Base-by-base conservation (phyloP, 1,140 invertebrate genomes). In the Microplitis mediator region DNA sequence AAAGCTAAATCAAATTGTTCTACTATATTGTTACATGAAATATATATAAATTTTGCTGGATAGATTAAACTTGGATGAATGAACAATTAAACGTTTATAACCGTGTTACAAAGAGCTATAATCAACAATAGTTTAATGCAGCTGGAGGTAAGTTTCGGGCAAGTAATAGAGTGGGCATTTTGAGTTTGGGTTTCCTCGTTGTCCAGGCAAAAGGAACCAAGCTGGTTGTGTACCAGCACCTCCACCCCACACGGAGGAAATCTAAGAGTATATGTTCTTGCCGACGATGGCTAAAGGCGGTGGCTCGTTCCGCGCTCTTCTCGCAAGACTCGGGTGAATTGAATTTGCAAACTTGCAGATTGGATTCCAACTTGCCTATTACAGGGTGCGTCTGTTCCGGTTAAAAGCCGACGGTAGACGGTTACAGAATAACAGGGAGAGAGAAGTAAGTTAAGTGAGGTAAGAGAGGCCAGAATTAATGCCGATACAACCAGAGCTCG, bases 311-410 rank as follows among this genome's bases (percentile, higher is more conserved):
- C 34, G 71, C 67, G 67, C 68, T 63, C 67, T 54, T 45, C 65
- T 62, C 61, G 74, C 74, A 80, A 80, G 78, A 80, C 77, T 74
- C 73, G 73, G 75, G 72, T 80, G 85, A 86, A 87, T 87, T 85
- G 86, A 87, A 87, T 87, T 87, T 87, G 83, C 86, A 87, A 87
- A 87, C 85, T 87, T 87, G 86, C 85, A 87, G 85, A 87, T 87
- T 87, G 85, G 84, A 87, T 87, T 87, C 84, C 85, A 87, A 87
- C 86, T 87, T 87, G 85, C 85, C 86, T 86, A 87, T 87, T 87
- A 87, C 84, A 87, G 86, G 86, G 86, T 87, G 84, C 84, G 86
- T 87, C 85, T 87, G 85, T 87, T 87, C 83, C 85, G 86, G 84
- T 87, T 87, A 87, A 86, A 86, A 87, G 84, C 84, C 81, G 79